These are phyloP conservation scores for Macrobrachium rosenbergii DNA, from an alignment of 1,140 invertebrate species.

Conservation along the genomic window DNA sequence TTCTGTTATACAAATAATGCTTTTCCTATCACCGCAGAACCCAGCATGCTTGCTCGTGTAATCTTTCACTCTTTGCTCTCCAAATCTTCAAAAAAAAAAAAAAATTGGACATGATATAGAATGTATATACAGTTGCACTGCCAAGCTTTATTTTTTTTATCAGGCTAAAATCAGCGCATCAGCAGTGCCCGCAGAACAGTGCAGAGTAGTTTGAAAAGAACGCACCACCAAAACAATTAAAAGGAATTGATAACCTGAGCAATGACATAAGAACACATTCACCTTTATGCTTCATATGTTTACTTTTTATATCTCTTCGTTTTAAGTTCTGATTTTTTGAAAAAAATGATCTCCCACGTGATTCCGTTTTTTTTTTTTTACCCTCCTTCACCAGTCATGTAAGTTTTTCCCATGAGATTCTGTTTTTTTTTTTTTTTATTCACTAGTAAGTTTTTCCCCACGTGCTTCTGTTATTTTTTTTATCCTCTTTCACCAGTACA, in stretches of 20 bases:
- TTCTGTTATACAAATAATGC: not conserved
- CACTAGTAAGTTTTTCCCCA: no score
- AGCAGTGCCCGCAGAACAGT: no score
- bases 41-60: not conserved
- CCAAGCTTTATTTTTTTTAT: not conserved
- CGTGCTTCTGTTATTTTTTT: not conserved
- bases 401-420: not conserved
- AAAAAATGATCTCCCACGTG: not conserved
- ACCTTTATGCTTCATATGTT: not conserved
- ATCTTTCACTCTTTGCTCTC: not conserved
- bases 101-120: not conserved
- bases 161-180: no score
- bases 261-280: not conserved
- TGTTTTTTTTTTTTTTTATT: no score
- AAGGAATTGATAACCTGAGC: no score
- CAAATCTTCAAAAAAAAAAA: not conserved
- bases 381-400: not conserved
- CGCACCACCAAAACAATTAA: no score
- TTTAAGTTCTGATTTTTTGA: not conserved
- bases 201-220: no score
- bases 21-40: not conserved
- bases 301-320: not conserved
- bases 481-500: constrained; percentile 20
- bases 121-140: not conserved
- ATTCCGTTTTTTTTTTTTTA: not conserved